phyloP scores from a whole-genome alignment of 2,113 vertebrate genomes.

The Atlantisia rogersi region DNA sequence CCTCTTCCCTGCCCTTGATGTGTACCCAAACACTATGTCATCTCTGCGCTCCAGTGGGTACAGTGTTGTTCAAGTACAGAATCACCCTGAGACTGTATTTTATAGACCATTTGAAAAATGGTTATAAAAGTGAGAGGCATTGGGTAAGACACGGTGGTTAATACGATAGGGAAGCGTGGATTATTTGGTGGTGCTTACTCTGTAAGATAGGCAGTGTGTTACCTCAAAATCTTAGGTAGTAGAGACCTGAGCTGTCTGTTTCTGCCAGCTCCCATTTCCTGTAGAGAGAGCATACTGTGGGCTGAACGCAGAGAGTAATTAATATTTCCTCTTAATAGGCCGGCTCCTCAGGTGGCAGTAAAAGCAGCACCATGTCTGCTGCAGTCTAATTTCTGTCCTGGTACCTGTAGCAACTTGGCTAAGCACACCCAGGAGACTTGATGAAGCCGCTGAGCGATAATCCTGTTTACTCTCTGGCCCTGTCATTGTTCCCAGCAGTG shows the following conservation, averaged over 20 bases:
- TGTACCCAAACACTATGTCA: neutral
- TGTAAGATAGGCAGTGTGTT: neutral
- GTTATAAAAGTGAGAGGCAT: neutral
- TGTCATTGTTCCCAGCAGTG: fast-evolving
- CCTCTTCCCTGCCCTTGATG: neutral
- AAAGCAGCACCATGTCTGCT: neutral
- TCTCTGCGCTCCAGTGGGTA: neutral
- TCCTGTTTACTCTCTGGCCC: neutral
- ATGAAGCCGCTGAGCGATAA: neutral
- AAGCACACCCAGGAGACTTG: fast-evolving
- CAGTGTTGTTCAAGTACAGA: neutral
- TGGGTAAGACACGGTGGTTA: fast-evolving
- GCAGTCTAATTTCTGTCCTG: neutral
- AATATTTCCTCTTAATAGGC: neutral
- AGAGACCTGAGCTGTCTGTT: neutral
- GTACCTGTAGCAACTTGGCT: neutral
- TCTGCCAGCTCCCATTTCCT: neutral
- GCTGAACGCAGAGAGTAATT: neutral
- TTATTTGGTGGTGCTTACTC: neutral
- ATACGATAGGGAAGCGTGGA: neutral
- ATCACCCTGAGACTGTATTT: neutral
- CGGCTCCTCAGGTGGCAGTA: neutral
- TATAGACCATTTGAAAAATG: neutral
- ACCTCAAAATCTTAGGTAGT: neutral
- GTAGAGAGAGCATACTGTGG: neutral